Base-by-base conservation (phyloP, 2,113 vertebrate genomes). In the Isurus oxyrinchus region DNA sequence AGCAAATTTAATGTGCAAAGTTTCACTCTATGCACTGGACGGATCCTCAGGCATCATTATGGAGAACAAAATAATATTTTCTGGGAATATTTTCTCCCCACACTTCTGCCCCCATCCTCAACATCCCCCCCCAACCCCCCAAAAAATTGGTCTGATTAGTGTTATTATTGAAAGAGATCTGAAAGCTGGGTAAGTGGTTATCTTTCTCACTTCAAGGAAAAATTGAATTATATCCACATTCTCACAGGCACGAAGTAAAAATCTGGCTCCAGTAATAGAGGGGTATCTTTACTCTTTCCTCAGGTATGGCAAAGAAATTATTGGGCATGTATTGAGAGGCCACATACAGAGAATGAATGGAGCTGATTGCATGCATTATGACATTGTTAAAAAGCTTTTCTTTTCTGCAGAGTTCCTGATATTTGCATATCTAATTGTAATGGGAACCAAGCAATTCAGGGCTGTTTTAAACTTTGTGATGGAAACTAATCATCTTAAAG, bases 341-440 rank as follows among this genome's bases (percentile, higher is more conserved):
- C 97, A 86, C 97, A 69, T 97, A 97, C 96, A 96, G 96, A 96
- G 97, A 97, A 96, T 98, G 97, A 98, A 98, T 98, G 96, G 97
- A 96, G 97, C 97, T 98, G 98, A 98, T 98, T 98, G 97, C 98
- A 97, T 96, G 97, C 97, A 97, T 97, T 98, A 97, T 98, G 97
- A 98, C 94, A 96, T 97, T 97, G 63, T 97, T 96, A 93, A 97
- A 97, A 97, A 97, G 97, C 96, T 81, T 97, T 98, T 98, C 97
- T 98, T 98, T 98, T 98, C 97, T 98, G 97, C 96, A 66, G 76
- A 14, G 96, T 97, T 97, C 96, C 96, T 96, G 31, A 0, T 96
- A 98, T 98, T 98, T 98, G 97, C 98, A 98, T 98, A 97, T 97
- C 97, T 98, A 98, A 98, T 98, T 98, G 98, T 98, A 98, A 98